Evolutionary conservation across 2,888 invertebrate species (phyloP).

Genomic region (Prenolepis imparis): DNA sequence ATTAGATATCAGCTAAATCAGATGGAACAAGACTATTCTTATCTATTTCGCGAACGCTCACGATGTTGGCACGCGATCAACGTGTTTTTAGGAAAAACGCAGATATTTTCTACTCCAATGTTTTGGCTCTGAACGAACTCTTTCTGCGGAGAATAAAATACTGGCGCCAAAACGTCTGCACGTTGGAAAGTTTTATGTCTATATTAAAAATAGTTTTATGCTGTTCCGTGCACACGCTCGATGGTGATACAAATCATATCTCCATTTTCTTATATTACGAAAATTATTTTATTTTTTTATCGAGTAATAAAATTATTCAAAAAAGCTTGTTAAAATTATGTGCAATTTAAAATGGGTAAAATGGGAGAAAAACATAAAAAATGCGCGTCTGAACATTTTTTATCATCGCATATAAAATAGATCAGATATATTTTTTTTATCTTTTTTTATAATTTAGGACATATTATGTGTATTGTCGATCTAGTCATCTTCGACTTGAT

Average conservation of each 20-base stretch:
- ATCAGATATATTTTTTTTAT: constrained; percentile 4
- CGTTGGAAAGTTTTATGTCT: constrained; percentile 51
- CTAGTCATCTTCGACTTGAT: neutral
- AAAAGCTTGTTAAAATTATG: neutral
- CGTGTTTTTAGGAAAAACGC: constrained; percentile 48
- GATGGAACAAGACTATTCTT: constrained; percentile 28
- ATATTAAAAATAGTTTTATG: constrained; percentile 52
- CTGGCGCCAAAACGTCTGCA: constrained; percentile 53
- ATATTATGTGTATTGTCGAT: neutral
- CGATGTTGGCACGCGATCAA: constrained; percentile 52
- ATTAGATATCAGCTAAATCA: constrained; percentile 33
- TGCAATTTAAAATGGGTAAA: neutral
- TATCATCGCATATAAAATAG: neutral
- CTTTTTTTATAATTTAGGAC: neutral
- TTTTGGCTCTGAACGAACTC: constrained; percentile 48
- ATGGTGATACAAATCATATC: constrained; percentile 46
- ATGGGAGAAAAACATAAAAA: neutral
- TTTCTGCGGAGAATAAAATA: constrained; percentile 48
- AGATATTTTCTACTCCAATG: constrained; percentile 47
- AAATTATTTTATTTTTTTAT: constrained; percentile 14
- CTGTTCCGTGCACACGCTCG: neutral
- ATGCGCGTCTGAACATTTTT: neutral
- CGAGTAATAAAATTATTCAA: neutral
- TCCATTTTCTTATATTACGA: neutral
- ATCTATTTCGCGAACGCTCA: constrained; percentile 44